These are phyloP conservation scores for Galeopsomyia nigrocyanea DNA, from an alignment of 2,888 invertebrate genomes.

Conservation along the genomic window DNA sequence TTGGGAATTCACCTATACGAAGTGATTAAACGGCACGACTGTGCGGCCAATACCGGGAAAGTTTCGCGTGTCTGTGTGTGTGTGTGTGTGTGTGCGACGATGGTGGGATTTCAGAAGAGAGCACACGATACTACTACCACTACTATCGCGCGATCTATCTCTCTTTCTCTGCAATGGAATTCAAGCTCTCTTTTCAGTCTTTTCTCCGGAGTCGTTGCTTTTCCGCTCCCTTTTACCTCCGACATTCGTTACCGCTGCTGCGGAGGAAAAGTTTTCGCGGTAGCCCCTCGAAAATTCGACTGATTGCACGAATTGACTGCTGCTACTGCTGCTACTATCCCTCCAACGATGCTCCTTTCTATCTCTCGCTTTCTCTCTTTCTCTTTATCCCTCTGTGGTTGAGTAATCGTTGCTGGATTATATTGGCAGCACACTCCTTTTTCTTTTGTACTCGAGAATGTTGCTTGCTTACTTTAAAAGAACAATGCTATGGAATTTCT, in stretches of 20 bases:
- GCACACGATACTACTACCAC: too few relatives aligned
- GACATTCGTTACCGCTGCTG: not conserved
- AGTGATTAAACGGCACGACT: conserved; percentile 3
- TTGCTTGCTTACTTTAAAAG: too few relatives aligned
- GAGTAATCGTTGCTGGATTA: too few relatives aligned
- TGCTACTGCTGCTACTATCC: not conserved
- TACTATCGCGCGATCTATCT: not conserved
- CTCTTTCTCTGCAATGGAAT: not conserved
- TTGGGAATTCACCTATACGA: conserved; percentile 38
- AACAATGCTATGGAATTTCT: too few relatives aligned
- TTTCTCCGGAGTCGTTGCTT: not conserved
- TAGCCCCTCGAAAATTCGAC: conserved; percentile 21
- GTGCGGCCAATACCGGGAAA: not conserved
- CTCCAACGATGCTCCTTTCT: too few relatives aligned
- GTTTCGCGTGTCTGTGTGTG: not conserved
- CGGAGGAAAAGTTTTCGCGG: conserved; percentile 14
- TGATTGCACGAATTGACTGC: conserved; percentile 22
- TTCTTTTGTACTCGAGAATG: too few relatives aligned
- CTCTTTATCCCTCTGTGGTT: too few relatives aligned
- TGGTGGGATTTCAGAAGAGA: too few relatives aligned
- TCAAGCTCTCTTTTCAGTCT: not conserved
- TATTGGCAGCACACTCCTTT: too few relatives aligned
- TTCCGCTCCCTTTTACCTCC: not conserved
- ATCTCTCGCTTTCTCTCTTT: too few relatives aligned
- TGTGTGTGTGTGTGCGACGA: not conserved